A percentile compares a stretch with the other conserved stretches of the same genome.
These are phyloP conservation scores for Lycaon pictus DNA, from an alignment of 2,113 vertebrate species.

Conservation along the genomic window DNA sequence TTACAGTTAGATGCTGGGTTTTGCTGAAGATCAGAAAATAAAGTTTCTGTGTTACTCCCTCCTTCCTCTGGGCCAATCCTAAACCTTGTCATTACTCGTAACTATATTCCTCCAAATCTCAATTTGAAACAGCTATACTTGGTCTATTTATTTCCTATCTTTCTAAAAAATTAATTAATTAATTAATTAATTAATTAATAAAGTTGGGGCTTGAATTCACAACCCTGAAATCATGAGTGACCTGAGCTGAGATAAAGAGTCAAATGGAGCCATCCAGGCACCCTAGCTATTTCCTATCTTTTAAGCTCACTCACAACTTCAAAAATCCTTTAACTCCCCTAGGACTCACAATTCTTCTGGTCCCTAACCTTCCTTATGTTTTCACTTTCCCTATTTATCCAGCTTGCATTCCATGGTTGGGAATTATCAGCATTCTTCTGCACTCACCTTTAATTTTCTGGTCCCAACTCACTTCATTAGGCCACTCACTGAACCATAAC, in stretches of 20 bases:
- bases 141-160: not conserved
- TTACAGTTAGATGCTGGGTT: not conserved
- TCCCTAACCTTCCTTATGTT: not conserved
- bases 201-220: not conserved
- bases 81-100: not conserved
- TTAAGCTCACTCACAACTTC: not conserved
- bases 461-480: not conserved
- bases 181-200: not conserved
- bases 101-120: not conserved
- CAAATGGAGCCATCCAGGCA: not conserved
- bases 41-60: not conserved
- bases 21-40: conserved; percentile 23
- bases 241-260: not conserved
- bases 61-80: not conserved
- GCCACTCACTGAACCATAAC: not conserved
- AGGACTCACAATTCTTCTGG: not conserved
- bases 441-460: not conserved
- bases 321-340: not conserved
- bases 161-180: not conserved
- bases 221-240: not conserved
- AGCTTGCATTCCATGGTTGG: not conserved
- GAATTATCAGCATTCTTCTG: not conserved
- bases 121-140: not conserved
- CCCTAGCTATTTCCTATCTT: not conserved
- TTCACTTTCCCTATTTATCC: not conserved